Evolutionary conservation across 2,888 invertebrate species (phyloP).

Genomic region (Trachelus troglodyta): DNA sequence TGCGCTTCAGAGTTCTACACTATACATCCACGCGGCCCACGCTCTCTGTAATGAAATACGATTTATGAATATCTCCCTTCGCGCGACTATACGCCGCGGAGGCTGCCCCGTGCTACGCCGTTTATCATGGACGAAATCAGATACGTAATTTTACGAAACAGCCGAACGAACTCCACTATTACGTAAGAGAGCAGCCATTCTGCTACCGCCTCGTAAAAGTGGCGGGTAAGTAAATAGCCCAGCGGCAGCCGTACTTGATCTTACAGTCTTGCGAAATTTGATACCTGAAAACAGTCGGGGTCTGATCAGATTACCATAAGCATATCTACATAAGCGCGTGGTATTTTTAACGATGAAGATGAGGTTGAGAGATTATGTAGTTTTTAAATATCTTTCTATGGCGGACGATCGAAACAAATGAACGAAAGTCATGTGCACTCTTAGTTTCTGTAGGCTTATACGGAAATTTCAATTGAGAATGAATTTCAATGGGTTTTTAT

Average conservation of each 20-base stretch:
- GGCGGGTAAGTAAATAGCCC: not conserved
- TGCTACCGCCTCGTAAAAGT: not conserved
- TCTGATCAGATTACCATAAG: not conserved
- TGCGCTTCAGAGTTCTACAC: constrained; percentile 52
- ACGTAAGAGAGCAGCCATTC: not conserved
- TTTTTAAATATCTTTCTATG: not conserved
- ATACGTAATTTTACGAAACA: constrained; percentile 15
- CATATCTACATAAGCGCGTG: not conserved
- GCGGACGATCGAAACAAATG: not conserved
- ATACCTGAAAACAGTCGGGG: not conserved
- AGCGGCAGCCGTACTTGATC: not conserved
- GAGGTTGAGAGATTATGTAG: not conserved
- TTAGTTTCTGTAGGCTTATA: not conserved
- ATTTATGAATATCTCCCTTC: constrained; percentile 54
- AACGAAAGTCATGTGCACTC: not conserved
- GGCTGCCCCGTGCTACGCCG: constrained; percentile 33
- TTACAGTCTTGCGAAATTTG: not conserved
- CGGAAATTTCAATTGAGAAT: not conserved
- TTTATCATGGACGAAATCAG: constrained; percentile 37
- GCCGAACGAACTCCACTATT: not conserved
- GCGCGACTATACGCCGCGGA: constrained; percentile 23
- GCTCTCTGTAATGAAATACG: constrained; percentile 54
- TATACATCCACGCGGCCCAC: constrained; percentile 38
- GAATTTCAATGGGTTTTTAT: not conserved
- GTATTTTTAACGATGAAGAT: not conserved